Base-by-base conservation (phyloP, 2,888 invertebrate genomes). In the Oeneis ivallda region DNA sequence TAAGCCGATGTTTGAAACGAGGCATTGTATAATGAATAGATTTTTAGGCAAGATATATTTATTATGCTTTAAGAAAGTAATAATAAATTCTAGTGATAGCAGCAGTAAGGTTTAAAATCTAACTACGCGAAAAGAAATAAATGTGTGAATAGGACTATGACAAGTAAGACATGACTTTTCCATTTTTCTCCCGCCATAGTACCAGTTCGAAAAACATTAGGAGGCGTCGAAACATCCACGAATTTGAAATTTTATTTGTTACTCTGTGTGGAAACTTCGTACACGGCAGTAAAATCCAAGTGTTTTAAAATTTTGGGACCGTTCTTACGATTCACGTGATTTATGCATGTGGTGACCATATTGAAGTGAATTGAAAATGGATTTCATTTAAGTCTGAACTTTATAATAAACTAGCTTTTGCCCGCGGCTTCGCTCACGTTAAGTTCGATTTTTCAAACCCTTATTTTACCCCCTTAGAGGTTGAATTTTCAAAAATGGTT, bases 101-200 rank as follows among this genome's bases (percentile, higher is more conserved):
- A 4, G 26, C 1, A 2, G 41, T 63, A 65, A 64, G 49, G 15
- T 32, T 53, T 13, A 62, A 53, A 70, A 43, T 65, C 15, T 1
- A 19, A 63, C 39, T n/a, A 32, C 19, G 10, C 19, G 2, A 56
- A 45, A 11, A n/a, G 43, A 54, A 49, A 52, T 19, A n/a, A n/a
- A 65, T 43, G 66, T 67, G 62, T 67, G 66, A 70, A 70, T 68
- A 66, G 52, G 60, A 57, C 56, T 65, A 62, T 68, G 68, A 70
- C 67, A 60, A 56, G 58, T 54, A 66, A 66, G 68, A 87, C 86
- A 87, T 76, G 86, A 80, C 80, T 86, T 84, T 86, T 84, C 85
- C 84, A 87, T 87, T 87, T 77, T 79, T 77, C 76, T 70, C 75
- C 72, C 75, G 74, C 72, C 54, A 73, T 67, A 66, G 32, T 53